These are phyloP conservation scores for Venustaconcha ellipsiformis DNA, from an alignment of 1,140 invertebrate species.

Conservation along the genomic window DNA sequence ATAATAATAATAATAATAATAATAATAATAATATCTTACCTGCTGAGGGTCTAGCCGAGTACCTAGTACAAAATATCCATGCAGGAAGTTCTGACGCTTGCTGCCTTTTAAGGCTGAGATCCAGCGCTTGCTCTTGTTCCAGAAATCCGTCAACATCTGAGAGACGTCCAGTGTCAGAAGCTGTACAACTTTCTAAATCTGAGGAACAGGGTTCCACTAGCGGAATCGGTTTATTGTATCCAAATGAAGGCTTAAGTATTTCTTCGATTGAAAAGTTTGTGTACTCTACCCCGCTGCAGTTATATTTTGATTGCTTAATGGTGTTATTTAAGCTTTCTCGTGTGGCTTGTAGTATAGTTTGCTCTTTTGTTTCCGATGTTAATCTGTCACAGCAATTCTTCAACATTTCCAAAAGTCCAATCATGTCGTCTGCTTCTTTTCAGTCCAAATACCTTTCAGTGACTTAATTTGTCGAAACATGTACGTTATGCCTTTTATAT, in stretches of 20 bases:
- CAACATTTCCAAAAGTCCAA: too few relatives aligned
- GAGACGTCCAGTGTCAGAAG: constrained; percentile 5
- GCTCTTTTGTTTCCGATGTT: too few relatives aligned
- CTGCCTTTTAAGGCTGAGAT: constrained; percentile 16
- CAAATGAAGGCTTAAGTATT: constrained; percentile 16
- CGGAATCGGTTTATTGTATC: neutral
- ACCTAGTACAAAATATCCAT: constrained; percentile 32
- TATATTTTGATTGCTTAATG: too few relatives aligned
- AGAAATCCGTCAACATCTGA: constrained; percentile 13
- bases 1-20: too few relatives aligned
- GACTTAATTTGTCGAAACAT: too few relatives aligned
- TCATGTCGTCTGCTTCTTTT: too few relatives aligned
- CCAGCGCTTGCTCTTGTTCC: constrained; percentile 16
- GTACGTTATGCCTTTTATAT: too few relatives aligned
- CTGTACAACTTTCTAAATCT: constrained; percentile 4
- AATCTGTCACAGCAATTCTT: too few relatives aligned
- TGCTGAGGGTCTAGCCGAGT: constrained; percentile 26
- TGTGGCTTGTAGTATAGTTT: too few relatives aligned
- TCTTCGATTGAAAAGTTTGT: constrained; percentile 21
- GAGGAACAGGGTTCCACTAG: constrained; percentile 20
- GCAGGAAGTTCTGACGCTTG: constrained; percentile 19
- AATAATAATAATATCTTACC: constrained; percentile 6
- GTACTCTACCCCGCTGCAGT: neutral
- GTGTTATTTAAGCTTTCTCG: too few relatives aligned
- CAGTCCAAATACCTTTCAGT: too few relatives aligned